A percentile compares a stretch with the other conserved stretches of the same genome.
These are phyloP conservation scores for Glyptemys insculpta DNA, from an alignment of 2,797 vertebrate genomes.

Conservation along the genomic window DNA sequence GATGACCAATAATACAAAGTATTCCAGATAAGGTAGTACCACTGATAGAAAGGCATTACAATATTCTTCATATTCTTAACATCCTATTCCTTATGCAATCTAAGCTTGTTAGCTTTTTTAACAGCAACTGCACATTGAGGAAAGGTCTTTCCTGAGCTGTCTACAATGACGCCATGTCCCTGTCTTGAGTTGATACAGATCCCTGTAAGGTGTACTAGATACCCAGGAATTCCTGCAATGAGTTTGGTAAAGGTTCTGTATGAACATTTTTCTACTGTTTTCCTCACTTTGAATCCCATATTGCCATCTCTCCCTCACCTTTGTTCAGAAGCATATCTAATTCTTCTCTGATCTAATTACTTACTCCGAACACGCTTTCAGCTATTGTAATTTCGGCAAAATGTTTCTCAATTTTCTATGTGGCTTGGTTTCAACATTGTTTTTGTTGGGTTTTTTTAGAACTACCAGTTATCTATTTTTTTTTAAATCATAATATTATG, in stretches of 20 bases:
- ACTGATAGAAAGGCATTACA: neutral
- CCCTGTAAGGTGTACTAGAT: neutral
- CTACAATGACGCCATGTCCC: neutral
- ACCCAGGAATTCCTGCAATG: neutral
- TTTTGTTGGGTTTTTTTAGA: neutral
- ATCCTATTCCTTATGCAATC: neutral
- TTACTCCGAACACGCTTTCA: neutral
- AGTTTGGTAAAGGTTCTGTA: neutral
- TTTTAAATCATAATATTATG: neutral
- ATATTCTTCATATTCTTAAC: neutral
- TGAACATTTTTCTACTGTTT: neutral
- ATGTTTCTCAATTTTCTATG: neutral
- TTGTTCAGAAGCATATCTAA: neutral
- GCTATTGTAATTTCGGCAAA: neutral
- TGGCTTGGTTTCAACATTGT: neutral
- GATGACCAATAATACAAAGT: neutral
- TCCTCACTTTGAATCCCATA: neutral
- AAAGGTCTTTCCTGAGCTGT: neutral
- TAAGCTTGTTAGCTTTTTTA: neutral
- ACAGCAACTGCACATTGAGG: neutral
- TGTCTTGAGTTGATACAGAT: neutral
- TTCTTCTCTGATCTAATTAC: neutral
- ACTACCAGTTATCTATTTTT: accelerated
- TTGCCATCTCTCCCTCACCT: neutral
- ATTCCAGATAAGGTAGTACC: neutral